These are phyloP conservation scores for Epinephelus awoara DNA, from an alignment of 2,797 vertebrate species.

Conservation along the genomic window DNA sequence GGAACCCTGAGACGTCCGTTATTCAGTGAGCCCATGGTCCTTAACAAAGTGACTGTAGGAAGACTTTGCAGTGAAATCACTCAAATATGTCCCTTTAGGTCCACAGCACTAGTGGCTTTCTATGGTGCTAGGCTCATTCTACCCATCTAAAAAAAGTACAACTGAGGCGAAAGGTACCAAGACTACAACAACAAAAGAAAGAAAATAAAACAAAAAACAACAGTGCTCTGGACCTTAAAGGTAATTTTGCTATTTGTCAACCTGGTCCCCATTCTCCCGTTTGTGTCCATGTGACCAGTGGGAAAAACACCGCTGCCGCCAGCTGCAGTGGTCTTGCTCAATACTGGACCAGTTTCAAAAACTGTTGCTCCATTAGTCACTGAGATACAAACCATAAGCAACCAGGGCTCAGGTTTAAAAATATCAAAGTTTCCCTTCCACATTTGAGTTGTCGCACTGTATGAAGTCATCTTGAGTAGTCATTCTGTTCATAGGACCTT, in stretches of 20 bases:
- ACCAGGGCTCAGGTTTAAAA: too few species aligned
- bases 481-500: constrained; percentile 35
- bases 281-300: too few species aligned
- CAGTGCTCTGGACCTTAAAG: constrained; percentile 8
- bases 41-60: constrained; percentile 41
- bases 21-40: constrained; percentile 45
- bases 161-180: not conserved
- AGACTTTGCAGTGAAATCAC: constrained; percentile 46
- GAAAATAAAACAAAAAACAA: not conserved
- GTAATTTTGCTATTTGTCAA: too few species aligned
- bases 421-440: not conserved
- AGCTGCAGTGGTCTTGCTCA: too few species aligned
- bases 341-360: too few species aligned
- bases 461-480: constrained; percentile 40
- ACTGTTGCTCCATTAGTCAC: too few species aligned
- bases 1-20: constrained; percentile 83
- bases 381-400: too few species aligned
- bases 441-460: constrained; percentile 16
- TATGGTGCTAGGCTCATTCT: not conserved
- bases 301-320: too few species aligned
- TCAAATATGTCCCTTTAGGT: constrained; percentile 25
- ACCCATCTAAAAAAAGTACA: not conserved
- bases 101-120: not conserved
- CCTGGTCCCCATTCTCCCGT: too few species aligned
- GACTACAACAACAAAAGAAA: not conserved